Evolutionary conservation across 2,888 invertebrate species (phyloP).

Genomic region (Aproaerema taeniolella): DNA sequence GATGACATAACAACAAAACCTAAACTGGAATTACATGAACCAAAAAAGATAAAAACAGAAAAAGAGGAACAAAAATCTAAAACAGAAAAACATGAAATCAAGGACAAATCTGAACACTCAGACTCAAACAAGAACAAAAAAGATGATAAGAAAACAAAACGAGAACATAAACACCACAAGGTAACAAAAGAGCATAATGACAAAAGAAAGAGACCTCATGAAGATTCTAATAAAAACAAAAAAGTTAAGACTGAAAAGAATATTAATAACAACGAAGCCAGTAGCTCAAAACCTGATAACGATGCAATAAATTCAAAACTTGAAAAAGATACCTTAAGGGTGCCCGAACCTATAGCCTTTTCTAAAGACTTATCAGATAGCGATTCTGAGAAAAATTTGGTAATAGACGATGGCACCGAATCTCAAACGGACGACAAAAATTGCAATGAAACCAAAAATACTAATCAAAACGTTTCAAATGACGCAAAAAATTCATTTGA

Average conservation of each 20-base stretch:
- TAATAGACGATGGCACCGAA: constrained; percentile 42
- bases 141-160: constrained; percentile 17
- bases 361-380: constrained; percentile 31
- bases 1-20: constrained; percentile 11
- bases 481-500: constrained; percentile 5
- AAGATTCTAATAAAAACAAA: too few species aligned
- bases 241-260: not conserved
- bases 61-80: constrained; percentile 15
- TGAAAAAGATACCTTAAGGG: too few species aligned
- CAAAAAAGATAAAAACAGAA: constrained; percentile 36
- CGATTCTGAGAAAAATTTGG: constrained; percentile 48
- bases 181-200: not conserved
- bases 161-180: not conserved
- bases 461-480: constrained; percentile 4
- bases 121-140: constrained; percentile 14
- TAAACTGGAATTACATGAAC: constrained; percentile 36
- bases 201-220: not conserved
- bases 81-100: constrained; percentile 22
- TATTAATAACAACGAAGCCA: constrained; percentile 14
- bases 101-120: constrained; percentile 20
- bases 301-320: too few species aligned
- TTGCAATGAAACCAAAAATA: not conserved
- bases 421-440: constrained; percentile 14
- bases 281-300: constrained; percentile 13
- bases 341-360: too few species aligned